Base-by-base conservation (phyloP, 2,113 vertebrate genomes). In the Engraulis encrasicolus region DNA sequence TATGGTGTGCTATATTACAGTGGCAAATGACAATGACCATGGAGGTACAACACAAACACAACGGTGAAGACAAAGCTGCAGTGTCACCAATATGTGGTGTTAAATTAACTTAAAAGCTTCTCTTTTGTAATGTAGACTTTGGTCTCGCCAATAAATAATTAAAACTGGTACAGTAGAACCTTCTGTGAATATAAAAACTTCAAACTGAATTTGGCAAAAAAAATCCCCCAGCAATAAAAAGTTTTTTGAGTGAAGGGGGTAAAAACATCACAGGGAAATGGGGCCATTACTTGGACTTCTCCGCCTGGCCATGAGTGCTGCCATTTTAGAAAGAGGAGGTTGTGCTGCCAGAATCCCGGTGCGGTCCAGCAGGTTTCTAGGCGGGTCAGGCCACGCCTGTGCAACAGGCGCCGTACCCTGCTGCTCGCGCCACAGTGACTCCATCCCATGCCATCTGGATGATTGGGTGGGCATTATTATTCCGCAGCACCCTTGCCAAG, bases 341-440 rank as follows among this genome's bases (percentile, higher is more conserved):
- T n/a, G 31, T 45, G 23, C 66, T 74, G 66, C 66, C 66, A 74
- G 66, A 23, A 74, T 23, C 66, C 66, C 34, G 15, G 66, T 34
- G 66, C 27, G 12, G 66, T 74, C 31, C 66, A 12, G 66, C 66
- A 74, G 66, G 27, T 74, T 74, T 34, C 66, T 31, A 34, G 66
- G 66, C 27, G 66, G 66, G 66, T 74, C 66, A 36, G 27, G 31
- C 66, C 66, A 74, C 66, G 66, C 66, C 66, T 74, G 31, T 74
- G 14, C 66, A 34, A 74, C 66, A 74, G 66, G 31, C 27, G 12
- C 27, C 31, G 31, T 23, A 74, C 15, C 66, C 66, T 34, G 66
- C 66, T 74, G 66, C 66, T 74, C 27, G 66, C 66, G 27, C 66
- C 66, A 74, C 66, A 74, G 66, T 74, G 66, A 74, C 66, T 74